Evolutionary conservation across 2,113 vertebrate genomes (phyloP), one percentile per base, ranked within the genome.

Genomic region (Tragulus kanchil): DNA sequence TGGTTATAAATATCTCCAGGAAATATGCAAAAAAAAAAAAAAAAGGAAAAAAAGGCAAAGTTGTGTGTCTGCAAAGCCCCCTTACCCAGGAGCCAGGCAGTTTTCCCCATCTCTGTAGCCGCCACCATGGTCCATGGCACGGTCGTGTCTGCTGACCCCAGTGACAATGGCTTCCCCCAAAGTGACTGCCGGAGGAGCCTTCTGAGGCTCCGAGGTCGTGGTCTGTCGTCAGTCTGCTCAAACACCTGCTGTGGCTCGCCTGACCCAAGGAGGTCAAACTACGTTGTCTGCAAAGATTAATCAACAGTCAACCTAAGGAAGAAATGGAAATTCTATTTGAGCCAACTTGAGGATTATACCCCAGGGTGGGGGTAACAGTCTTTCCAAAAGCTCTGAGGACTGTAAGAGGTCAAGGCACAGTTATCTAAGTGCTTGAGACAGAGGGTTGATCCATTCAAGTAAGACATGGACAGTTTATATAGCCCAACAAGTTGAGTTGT

Each of bases 1-100:
- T 77, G n/a, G 26, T 92, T 96, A 97, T 98, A 98, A 97, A 98
- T 85, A 28, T 67, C 59, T 97, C 89, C 17, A 90, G 81, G 84
- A 97, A 92, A 95, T 23, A 8, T 52, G 65, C 59, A 65, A 52
- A 26, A 78, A 78, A 78, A 78, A 17, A 11, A 78, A 77, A 36
- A 36, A 36, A 36, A 36, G 36, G 2, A 2, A 36, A 36, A 36
- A 36, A 36, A 36, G 36, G 36, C 36, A 36, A 36, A 36, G 36
- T 36, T 36, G 36, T 36, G 56, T 6, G 5, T 85, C 69, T 4
- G 3, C 8, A 14, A 75, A 31, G 10, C 42, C 36, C 56, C 52
- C 78, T 92, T 56, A 61, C 45, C 28, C 48, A 13, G 16, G 42
- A 89, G 52, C 45, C 15, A 67, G 52, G 14, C 5, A 16, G 42